Evolutionary conservation across 2,797 vertebrate species (phyloP).

Genomic region (Artibeus jamaicensis): DNA sequence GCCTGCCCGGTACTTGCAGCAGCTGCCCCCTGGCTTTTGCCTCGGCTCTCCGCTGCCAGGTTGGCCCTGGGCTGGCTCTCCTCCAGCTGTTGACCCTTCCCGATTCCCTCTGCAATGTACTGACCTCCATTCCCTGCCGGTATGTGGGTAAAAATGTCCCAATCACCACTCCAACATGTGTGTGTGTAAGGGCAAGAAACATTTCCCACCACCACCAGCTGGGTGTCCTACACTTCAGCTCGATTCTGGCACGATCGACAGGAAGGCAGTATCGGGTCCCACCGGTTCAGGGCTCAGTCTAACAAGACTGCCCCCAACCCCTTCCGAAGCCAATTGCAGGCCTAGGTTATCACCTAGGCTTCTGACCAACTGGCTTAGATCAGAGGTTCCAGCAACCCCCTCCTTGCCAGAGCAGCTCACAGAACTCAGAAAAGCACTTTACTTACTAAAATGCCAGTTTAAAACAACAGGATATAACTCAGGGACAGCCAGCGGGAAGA

Average conservation of each 20-base stretch:
- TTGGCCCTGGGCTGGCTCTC: background rate
- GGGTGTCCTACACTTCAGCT: background rate
- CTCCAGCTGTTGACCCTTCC: background rate
- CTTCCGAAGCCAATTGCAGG: background rate
- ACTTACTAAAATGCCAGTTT: background rate
- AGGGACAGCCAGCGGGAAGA: background rate
- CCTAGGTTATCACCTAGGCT: background rate
- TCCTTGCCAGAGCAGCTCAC: background rate
- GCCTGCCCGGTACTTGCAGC: too few species aligned
- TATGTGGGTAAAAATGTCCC: rapidly evolving
- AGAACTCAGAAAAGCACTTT: background rate
- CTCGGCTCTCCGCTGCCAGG: background rate
- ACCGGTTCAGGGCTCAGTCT: background rate
- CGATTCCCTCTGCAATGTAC: background rate
- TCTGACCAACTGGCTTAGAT: background rate
- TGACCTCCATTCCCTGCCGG: background rate
- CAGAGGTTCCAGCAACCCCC: background rate
- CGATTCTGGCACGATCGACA: background rate
- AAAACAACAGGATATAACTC: too few species aligned
- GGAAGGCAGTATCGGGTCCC: background rate
- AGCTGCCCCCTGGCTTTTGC: rapidly evolving
- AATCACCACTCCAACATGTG: rapidly evolving
- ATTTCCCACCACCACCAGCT: too few species aligned
- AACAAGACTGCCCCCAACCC: too few species aligned
- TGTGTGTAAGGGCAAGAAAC: background rate